Percentiles rank a stretch among this genome's conserved stretches.
These are phyloP conservation scores for Cepaea hortensis DNA, from an alignment of 2,888 invertebrate genomes.

Conservation along the genomic window DNA sequence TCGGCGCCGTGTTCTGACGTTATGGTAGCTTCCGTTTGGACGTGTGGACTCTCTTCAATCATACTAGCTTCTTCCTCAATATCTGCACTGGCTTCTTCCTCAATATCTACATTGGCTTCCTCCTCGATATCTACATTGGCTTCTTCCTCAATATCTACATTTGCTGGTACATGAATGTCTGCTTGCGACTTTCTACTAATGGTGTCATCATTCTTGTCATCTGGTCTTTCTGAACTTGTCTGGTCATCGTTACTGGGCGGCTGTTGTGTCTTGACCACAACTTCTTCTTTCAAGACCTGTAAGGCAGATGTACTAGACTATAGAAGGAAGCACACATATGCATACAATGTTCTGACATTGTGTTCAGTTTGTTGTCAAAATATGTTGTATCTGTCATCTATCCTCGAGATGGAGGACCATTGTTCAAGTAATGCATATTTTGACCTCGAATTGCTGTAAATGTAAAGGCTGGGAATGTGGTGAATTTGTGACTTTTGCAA, in stretches of 20 bases:
- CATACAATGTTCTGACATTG: too few relatives aligned
- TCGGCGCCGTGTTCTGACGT: too few relatives aligned
- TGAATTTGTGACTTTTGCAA: too few relatives aligned
- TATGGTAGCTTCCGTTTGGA: too few relatives aligned
- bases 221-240: constrained; percentile 1
- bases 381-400: too few relatives aligned
- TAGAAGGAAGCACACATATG: neutral
- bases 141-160: neutral
- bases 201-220: constrained; percentile 19
- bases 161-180: constrained; percentile 11
- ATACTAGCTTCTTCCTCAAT: neutral
- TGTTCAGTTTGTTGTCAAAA: too few relatives aligned
- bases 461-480: too few relatives aligned
- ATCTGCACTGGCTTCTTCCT: neutral
- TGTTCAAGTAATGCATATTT: too few relatives aligned
- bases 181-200: constrained; percentile 9
- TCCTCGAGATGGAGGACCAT: too few relatives aligned
- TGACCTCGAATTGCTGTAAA: too few relatives aligned
- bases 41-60: too few relatives aligned
- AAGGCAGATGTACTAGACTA: neutral
- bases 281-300: constrained; percentile 22
- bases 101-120: constrained; percentile 4
- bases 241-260: neutral
- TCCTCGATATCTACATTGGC: neutral
- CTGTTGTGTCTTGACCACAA: neutral